Evolutionary conservation across 2,888 invertebrate genomes (phyloP), one percentile per base, ranked within the genome.

Genomic region (Acanthosepion esculentum): DNA sequence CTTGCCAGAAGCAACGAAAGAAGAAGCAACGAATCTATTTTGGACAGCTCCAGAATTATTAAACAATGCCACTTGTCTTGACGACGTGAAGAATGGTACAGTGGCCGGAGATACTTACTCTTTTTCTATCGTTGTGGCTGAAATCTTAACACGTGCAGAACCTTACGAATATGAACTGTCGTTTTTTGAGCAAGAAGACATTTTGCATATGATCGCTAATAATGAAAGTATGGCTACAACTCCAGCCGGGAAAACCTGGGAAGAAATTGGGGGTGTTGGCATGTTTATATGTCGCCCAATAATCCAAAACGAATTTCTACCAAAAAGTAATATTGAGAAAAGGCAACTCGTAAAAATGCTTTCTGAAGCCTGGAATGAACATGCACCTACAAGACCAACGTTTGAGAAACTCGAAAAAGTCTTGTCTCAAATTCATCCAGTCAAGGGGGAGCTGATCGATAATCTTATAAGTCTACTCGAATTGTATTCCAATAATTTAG

Each of bases 11-110:
- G 29, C 41, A 12, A 29, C 2, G 15, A 53, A 29, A 5, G n/a
- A 48, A 2, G 93, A 29, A 10, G 1, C 18, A 59, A 26, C 7
- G 2, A 3, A 94, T 20, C 41, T 94, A n/a, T 96, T 96, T 41
- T 97, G 96, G 96, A 96, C 96, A 29, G 96, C 97, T 8, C 97
- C 97, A 64, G 97, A 97, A 94, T 94, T 96, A 20, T 94, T 96
- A 33, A 20, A 33, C 94, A 91, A 93, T 94, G 94, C 94, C 94
- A 94, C 94, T 92, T 92, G 78, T 91, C 91, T 96, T 48, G 95
- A 95, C 95, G 95, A 95, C 91, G 95, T 95, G 29, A 95, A 95
- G 15, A 95, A 48, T 41, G 96, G 96, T 50, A 95, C 96, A 12
- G 95, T 95, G 94, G 95, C 95, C 91, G 97, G 96, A 10, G 97